These are phyloP conservation scores for Tinamus major DNA, from an alignment of 2,797 vertebrate genomes.

Conservation along the genomic window DNA sequence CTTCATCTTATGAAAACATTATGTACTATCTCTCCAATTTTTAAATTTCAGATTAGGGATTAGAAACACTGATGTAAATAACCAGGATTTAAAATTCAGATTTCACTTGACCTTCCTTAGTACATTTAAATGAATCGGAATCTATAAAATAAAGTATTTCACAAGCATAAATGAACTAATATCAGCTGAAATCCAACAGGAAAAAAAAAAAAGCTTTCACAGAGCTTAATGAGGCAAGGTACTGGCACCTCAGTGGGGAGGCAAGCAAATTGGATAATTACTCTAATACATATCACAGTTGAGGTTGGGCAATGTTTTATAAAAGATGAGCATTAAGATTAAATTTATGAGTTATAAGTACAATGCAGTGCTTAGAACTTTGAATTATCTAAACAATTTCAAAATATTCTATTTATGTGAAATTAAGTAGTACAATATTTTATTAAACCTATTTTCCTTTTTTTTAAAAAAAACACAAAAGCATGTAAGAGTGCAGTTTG, in stretches of 20 bases:
- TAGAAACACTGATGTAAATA: not conserved
- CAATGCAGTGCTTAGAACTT: not conserved
- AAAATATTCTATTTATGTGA: not conserved
- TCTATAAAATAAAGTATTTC: not conserved
- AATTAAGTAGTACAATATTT: not conserved
- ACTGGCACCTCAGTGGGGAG: not conserved
- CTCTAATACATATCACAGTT: not conserved
- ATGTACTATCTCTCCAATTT: not conserved
- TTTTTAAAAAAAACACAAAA: not conserved
- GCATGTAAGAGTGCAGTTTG: not conserved
- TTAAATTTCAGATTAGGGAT: not conserved
- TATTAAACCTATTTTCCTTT: not conserved
- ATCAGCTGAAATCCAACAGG: not conserved
- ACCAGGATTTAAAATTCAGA: not conserved
- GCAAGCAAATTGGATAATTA: slow-evolving; percentile 34
- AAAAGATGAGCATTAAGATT: not conserved
- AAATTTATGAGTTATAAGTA: not conserved
- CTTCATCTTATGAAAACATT: not conserved
- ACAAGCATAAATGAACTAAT: not conserved
- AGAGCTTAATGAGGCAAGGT: not conserved
- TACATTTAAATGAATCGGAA: not conserved
- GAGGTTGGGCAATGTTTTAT: not conserved
- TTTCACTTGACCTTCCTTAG: not conserved
- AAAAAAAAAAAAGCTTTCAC: not conserved
- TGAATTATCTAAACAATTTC: slow-evolving; percentile 12